These are phyloP conservation scores for Helleia helle DNA, from an alignment of 2,888 invertebrate species.

Conservation along the genomic window DNA sequence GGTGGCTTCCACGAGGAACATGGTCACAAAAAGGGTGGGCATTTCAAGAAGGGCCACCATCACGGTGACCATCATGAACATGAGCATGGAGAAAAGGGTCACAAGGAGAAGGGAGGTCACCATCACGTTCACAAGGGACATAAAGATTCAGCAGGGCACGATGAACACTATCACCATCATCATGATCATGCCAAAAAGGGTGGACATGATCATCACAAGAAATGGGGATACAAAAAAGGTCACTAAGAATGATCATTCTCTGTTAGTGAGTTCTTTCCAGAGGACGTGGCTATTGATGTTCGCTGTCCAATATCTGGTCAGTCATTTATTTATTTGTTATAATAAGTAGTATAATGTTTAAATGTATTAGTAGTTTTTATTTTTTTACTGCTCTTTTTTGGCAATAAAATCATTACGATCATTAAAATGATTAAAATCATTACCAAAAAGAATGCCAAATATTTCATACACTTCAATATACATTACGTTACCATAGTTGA, in stretches of 20 bases:
- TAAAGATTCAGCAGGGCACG: constrained; percentile 84
- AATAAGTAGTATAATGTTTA: constrained; percentile 14
- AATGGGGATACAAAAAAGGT: constrained; percentile 80
- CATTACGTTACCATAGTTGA: no score
- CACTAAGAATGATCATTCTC: constrained; percentile 30
- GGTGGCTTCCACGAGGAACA: constrained; percentile 86
- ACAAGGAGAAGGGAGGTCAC: constrained; percentile 86
- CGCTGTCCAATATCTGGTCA: constrained; percentile 17
- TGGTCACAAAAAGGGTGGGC: constrained; percentile 87
- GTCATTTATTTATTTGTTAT: constrained; percentile 24
- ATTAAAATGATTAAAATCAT: no score
- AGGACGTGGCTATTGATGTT: constrained; percentile 13
- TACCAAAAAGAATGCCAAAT: no score
- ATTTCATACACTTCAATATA: no score
- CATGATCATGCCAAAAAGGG: constrained; percentile 86
- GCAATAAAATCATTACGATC: no score
- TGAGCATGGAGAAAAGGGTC: constrained; percentile 86
- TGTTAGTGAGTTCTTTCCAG: constrained; percentile 6
- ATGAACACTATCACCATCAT: constrained; percentile 83
- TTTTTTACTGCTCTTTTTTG: no score
- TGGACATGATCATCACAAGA: constrained; percentile 84
- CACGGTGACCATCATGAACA: constrained; percentile 84
- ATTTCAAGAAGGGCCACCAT: constrained; percentile 86
- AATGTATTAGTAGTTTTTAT: constrained; percentile 6
- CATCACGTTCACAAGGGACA: constrained; percentile 86